phyloP scores from a whole-genome alignment of 2,797 vertebrate genomes.

The Artibeus lituratus region DNA sequence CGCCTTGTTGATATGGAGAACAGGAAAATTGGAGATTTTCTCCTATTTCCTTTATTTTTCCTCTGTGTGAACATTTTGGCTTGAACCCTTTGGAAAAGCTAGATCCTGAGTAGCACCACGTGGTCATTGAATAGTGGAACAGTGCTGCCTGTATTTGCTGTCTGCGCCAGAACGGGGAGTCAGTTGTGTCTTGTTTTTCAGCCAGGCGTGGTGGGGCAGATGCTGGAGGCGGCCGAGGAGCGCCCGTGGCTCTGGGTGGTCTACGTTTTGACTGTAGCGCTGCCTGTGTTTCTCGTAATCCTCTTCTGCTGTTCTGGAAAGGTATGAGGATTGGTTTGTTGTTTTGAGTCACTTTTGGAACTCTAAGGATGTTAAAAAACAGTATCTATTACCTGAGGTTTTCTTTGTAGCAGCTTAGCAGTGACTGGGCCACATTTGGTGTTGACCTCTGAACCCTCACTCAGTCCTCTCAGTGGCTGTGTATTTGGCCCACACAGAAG shows the following conservation, averaged over 20 bases:
- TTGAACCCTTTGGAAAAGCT: neutral
- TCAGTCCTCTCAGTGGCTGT: neutral
- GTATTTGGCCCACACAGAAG: neutral
- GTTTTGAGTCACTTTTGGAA: conserved; percentile 19
- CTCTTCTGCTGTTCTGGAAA: conserved; percentile 99
- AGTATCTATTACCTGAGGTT: neutral
- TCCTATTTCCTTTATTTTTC: neutral
- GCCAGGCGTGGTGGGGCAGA: conserved; percentile 94
- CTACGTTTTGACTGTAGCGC: conserved; percentile 94
- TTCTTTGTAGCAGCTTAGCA: neutral
- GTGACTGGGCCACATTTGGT: neutral
- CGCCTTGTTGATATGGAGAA: neutral
- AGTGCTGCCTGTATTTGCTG: neutral
- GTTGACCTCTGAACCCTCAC: neutral
- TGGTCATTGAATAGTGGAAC: neutral
- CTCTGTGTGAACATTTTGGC: neutral
- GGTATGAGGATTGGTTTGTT: conserved; percentile 80
- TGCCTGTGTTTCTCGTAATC: conserved; percentile 93
- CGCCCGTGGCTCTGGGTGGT: conserved; percentile 98
- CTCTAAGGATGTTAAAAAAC: neutral
- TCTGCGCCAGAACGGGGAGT: neutral
- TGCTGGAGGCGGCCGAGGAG: conserved; percentile 95
- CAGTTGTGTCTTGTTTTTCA: conserved; percentile 72
- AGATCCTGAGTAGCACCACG: neutral
- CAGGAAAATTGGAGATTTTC: neutral